phyloP scores from a whole-genome alignment of 2,888 invertebrate species.

The Camptogramma bilineatum region DNA sequence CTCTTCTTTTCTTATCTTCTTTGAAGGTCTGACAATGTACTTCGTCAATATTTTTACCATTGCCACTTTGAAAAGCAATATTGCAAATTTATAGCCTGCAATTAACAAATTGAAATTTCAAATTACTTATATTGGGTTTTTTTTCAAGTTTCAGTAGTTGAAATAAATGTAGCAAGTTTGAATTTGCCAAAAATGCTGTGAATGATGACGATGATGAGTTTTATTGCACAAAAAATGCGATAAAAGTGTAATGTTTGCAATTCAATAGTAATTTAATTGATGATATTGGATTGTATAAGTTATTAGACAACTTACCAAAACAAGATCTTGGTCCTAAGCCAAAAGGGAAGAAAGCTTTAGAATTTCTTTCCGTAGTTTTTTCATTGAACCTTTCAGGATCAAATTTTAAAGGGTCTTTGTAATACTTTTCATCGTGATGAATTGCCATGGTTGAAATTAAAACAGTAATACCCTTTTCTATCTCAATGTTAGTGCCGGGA shows the following conservation, averaged over 20 bases:
- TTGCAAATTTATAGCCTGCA: constrained; percentile 13
- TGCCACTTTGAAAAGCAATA: constrained; percentile 13
- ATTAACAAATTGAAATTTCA: too few relatives aligned
- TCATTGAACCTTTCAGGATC: constrained; percentile 68
- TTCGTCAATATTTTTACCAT: constrained; percentile 14
- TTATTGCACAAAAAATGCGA: too few relatives aligned
- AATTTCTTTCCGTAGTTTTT: neutral
- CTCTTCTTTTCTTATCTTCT: neutral
- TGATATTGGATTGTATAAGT: neutral
- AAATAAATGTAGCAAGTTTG: too few relatives aligned
- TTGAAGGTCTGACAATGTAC: neutral
- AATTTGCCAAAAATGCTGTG: too few relatives aligned
- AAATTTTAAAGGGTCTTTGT: constrained; percentile 66
- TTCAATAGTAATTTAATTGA: too few relatives aligned
- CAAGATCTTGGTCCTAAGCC: constrained; percentile 66
- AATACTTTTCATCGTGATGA: constrained; percentile 65
- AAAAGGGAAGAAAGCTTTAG: constrained; percentile 59
- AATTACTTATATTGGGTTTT: too few relatives aligned
- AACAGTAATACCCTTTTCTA: constrained; percentile 57
- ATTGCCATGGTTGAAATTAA: constrained; percentile 57
- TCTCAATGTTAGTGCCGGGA: constrained; percentile 52
- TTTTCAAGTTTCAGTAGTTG: too few relatives aligned
- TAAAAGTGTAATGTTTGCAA: too few relatives aligned
- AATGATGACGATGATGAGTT: too few relatives aligned
- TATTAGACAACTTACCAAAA: constrained; percentile 60